Conservation (phyloP, 2,113 vertebrate genomes). For the Galeopterus variegatus region DNA sequence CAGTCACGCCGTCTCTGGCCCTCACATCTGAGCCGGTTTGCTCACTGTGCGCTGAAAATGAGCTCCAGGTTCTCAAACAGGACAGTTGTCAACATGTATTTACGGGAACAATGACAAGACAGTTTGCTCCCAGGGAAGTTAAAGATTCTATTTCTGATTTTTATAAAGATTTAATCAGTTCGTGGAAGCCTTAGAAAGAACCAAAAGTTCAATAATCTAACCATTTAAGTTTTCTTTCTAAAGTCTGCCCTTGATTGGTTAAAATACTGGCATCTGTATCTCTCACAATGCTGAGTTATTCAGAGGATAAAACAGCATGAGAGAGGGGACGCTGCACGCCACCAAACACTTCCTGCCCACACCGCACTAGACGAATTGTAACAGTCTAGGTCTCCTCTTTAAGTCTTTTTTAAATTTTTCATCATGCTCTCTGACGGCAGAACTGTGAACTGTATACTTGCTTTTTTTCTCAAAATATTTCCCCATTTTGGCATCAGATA, state of each 20-base stretch:
- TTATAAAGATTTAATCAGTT: constrained; percentile 9
- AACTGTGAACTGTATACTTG: background rate
- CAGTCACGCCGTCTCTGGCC: background rate
- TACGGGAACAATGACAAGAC: background rate
- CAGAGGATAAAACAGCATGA: background rate
- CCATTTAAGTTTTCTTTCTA: background rate
- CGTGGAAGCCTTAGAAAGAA: background rate
- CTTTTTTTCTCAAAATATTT: background rate
- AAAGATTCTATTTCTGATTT: background rate
- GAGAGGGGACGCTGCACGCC: background rate
- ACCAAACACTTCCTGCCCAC: background rate
- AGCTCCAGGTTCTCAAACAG: constrained; percentile 29
- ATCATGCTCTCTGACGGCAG: background rate
- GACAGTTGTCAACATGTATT: constrained; percentile 13
- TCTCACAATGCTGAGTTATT: background rate
- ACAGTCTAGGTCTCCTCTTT: background rate
- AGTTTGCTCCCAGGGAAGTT: background rate
- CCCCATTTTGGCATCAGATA: background rate
- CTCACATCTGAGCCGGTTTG: background rate
- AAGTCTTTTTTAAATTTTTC: too few species aligned
- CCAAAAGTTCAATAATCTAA: background rate
- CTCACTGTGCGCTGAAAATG: background rate
- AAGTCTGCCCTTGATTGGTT: background rate
- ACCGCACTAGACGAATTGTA: background rate
- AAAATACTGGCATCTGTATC: background rate